Evolutionary conservation across 2,888 invertebrate species (phyloP).

Genomic region (Oligia latruncula): DNA sequence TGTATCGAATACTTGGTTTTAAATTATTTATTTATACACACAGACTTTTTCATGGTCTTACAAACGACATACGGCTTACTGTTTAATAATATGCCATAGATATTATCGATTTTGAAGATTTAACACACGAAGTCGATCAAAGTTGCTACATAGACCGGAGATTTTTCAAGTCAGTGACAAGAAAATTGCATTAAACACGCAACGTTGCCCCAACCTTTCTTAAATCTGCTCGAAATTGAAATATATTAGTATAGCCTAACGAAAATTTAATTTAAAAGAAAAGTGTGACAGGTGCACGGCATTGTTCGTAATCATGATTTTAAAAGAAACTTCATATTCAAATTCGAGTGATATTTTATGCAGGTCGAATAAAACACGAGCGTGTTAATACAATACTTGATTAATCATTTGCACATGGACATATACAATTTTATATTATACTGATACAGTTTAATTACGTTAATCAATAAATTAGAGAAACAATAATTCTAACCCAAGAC

Average conservation of each 20-base stretch:
- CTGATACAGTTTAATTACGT: not conserved
- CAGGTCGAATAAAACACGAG: not conserved
- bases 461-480: not conserved
- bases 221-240: conserved; percentile 41
- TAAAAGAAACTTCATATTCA: not conserved
- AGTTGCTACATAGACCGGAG: conserved; percentile 16
- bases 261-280: not conserved
- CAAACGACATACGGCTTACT: conserved; percentile 50
- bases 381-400: not conserved
- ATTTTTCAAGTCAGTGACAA: conserved; percentile 11
- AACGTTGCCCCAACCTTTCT: conserved; percentile 31
- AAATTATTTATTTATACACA: conserved; percentile 45
- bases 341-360: not conserved
- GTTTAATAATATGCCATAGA: conserved; percentile 41
- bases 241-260: conserved; percentile 31
- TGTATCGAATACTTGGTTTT: conserved; percentile 75
- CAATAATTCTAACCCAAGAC: not conserved
- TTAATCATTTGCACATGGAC: not conserved
- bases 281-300: not conserved
- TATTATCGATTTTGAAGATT: conserved; percentile 24
- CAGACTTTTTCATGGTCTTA: conserved; percentile 49
- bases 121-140: conserved; percentile 38
- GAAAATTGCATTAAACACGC: conserved; percentile 33
- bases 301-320: conserved; percentile 9
- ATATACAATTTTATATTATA: not conserved